Evolutionary conservation across 2,113 vertebrate genomes (phyloP).

Genomic region (Capricornis sumatraensis): DNA sequence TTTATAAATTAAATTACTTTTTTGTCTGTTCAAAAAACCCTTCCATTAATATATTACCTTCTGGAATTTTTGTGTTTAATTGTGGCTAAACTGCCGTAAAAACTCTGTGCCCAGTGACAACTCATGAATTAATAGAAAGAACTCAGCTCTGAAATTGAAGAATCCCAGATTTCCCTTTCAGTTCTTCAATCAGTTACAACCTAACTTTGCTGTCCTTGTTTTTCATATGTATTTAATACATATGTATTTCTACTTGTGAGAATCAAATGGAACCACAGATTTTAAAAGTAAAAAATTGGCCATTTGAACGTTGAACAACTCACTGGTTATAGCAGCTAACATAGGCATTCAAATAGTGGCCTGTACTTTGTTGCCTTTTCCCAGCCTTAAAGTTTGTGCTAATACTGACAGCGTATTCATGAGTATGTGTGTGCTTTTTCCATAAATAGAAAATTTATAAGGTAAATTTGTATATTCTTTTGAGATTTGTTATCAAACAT

Average conservation of each 20-base stretch:
- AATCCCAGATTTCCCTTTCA: background rate
- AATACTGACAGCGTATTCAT: background rate
- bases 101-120: background rate
- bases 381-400: background rate
- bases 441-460: background rate
- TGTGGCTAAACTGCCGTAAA: background rate
- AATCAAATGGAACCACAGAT: background rate
- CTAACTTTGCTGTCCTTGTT: background rate
- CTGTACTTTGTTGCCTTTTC: background rate
- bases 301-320: background rate
- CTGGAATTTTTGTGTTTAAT: slow-evolving; percentile 15
- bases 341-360: background rate
- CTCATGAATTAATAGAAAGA: background rate
- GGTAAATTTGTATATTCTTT: background rate
- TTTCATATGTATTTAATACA: background rate
- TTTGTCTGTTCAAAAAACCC: background rate
- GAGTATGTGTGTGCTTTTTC: background rate
- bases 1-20: background rate
- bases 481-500: background rate
- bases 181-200: background rate
- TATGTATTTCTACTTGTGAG: background rate
- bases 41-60: background rate
- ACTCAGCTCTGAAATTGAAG: background rate
- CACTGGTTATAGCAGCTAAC: background rate
- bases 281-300: background rate